These are phyloP conservation scores for Pseudochirops cupreus DNA, from an alignment of 2,797 vertebrate genomes.

Conservation along the genomic window DNA sequence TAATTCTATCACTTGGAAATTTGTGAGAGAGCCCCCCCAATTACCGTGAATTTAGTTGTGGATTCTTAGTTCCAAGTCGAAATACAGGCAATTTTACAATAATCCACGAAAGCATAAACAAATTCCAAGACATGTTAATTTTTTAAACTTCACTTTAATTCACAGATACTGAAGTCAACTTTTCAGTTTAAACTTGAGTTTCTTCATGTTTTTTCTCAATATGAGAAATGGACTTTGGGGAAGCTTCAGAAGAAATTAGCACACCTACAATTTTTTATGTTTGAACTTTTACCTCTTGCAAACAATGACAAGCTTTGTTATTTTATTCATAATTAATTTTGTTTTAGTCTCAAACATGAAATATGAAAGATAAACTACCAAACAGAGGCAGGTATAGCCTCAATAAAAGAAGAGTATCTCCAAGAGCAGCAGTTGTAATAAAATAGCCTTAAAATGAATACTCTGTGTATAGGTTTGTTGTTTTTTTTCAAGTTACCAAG, in stretches of 20 bases:
- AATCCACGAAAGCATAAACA: background rate
- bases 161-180: constrained; percentile 1
- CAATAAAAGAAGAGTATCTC: too few species aligned
- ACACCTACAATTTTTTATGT: background rate
- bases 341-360: constrained; percentile 28
- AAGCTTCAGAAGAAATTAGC: constrained; percentile 2
- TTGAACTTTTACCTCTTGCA: background rate
- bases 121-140: constrained; percentile 30
- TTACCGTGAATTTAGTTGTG: background rate
- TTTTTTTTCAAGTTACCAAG: too few species aligned
- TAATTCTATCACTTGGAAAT: background rate
- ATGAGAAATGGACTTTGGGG: constrained; percentile 14
- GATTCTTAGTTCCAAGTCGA: background rate
- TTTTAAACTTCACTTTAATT: background rate
- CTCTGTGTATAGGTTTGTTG: too few species aligned
- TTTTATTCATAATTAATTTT: constrained; percentile 4
- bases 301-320: background rate
- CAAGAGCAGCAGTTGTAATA: too few species aligned
- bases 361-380: too few species aligned
- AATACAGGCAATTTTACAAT: background rate
- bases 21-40: background rate
- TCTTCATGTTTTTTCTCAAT: constrained; percentile 29
- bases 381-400: too few species aligned
- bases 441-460: too few species aligned
- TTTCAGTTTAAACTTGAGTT: constrained; percentile 41